A percentile compares a stretch with the other conserved stretches of the same genome.
phyloP scores from a whole-genome alignment of 2,797 vertebrate genomes.

The Epinephelus coioides region DNA sequence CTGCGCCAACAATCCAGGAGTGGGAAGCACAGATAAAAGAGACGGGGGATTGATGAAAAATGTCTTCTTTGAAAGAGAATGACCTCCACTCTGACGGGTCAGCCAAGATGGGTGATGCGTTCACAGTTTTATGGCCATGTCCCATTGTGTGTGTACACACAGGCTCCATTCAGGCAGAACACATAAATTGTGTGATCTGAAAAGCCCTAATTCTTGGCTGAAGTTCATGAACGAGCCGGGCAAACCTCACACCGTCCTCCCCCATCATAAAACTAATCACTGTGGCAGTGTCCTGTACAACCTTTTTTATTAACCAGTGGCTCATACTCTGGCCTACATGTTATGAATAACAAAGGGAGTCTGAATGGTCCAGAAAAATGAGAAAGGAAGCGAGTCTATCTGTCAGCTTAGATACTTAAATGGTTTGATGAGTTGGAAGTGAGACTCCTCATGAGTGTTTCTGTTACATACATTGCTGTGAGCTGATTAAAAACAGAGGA shows the following conservation, averaged over 20 bases:
- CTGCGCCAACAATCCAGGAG: constrained; percentile 22
- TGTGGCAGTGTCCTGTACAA: constrained; percentile 43
- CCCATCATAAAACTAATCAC: constrained; percentile 66
- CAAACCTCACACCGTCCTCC: constrained; percentile 60
- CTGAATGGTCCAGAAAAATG: background rate
- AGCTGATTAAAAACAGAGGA: constrained; percentile 10
- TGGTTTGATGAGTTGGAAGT: constrained; percentile 19
- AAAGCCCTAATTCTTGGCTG: constrained; percentile 70
- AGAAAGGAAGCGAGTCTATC: background rate
- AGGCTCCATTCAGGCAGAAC: constrained; percentile 69
- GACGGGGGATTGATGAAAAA: constrained; percentile 42
- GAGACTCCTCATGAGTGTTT: constrained; percentile 5
- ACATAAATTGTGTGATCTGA: constrained; percentile 68
- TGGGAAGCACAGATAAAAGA: constrained; percentile 31
- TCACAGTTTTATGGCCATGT: constrained; percentile 63
- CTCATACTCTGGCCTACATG: background rate
- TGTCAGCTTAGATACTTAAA: background rate
- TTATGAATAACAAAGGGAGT: constrained; percentile 20
- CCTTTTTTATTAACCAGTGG: constrained; percentile 52
- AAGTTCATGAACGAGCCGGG: constrained; percentile 70
- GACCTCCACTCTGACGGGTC: constrained; percentile 55
- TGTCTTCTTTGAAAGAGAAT: constrained; percentile 45
- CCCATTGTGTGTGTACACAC: constrained; percentile 68
- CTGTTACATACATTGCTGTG: background rate
- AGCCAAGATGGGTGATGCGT: constrained; percentile 55